Evolutionary conservation across 2,113 vertebrate genomes (phyloP).

Genomic region (Onychorhynchus coronatus): DNA sequence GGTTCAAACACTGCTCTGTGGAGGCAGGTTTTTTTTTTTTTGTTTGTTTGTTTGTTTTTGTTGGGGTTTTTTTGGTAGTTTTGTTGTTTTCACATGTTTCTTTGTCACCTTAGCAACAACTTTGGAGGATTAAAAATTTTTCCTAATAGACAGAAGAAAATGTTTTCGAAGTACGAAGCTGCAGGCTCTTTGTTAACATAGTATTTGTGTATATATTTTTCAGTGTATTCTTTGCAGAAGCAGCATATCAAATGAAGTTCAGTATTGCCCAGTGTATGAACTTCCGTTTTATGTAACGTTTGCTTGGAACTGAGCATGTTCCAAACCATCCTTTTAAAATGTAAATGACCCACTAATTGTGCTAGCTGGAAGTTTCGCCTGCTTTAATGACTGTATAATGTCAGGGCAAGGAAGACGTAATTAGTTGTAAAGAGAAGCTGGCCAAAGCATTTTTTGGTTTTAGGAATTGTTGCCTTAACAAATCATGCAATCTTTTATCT

Average conservation of each 20-base stretch:
- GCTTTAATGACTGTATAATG: neutral
- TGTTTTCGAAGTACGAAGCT: neutral
- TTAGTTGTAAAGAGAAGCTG: neutral
- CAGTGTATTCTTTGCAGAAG: neutral
- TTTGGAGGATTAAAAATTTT: neutral
- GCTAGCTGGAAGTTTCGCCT: neutral
- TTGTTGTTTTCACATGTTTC: neutral
- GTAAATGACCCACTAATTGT: neutral
- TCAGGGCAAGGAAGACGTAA: neutral
- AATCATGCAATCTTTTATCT: neutral
- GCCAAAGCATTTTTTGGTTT: neutral
- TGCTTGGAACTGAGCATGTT: neutral
- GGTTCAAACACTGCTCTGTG: neutral
- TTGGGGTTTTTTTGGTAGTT: no score
- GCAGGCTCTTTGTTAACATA: neutral
- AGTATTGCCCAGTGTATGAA: neutral
- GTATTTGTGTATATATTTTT: neutral
- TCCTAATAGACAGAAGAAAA: neutral
- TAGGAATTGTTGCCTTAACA: neutral
- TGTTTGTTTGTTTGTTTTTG: neutral
- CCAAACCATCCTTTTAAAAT: neutral
- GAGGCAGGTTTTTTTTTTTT: no score
- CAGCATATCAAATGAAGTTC: slow-evolving; percentile 16
- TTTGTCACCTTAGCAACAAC: neutral
- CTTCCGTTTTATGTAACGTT: slow-evolving; percentile 19